Evolutionary conservation across 2,113 vertebrate genomes (phyloP), one percentile per base, ranked within the genome.

Genomic region (Aramus guarauna): DNA sequence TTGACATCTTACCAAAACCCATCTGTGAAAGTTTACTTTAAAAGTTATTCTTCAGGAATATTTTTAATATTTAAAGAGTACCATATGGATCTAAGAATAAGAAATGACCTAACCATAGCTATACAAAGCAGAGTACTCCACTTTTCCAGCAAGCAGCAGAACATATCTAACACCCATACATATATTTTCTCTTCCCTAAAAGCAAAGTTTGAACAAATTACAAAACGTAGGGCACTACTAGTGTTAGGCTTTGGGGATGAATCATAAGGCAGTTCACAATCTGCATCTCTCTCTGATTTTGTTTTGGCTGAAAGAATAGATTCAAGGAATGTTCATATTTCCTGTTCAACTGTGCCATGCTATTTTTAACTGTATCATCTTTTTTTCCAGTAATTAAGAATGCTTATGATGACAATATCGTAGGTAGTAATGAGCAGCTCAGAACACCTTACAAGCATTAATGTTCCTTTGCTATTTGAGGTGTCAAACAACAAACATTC

Each of bases 1-100:
- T 96, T 98, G 97, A 97, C 95, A 97, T 97, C 89, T 85, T 94
- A 94, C 77, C 92, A 91, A 91, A 97, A 89, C 67, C 90, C 91
- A 95, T 96, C 97, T 97, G 95, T 91, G 92, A 96, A 83, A 94
- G 93, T 96, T 97, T 97, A 91, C 90, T 90, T 63, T 95, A 76
- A 97, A 93, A 94, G 94, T 97, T 96, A 90, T 92, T 84, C 68
- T 97, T 94, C 89, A 20, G 93, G 88, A 95, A 79, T 93, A 94
- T 81, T 59, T 97, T 96, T 91, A 92, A 96, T 94, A 93, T 84
- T 95, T 84, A 85, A 91, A 96, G 82, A 95, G 81, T 69, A 85
- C 79, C 83, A 91, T 85, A 92, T 68, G 83, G 80, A 94, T 91
- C 41, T 60, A 88, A 82, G 94, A 76, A 52, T 73, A 88, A 74